These are phyloP conservation scores for Podabrus alpinus DNA, from an alignment of 2,888 invertebrate species.

Conservation along the genomic window DNA sequence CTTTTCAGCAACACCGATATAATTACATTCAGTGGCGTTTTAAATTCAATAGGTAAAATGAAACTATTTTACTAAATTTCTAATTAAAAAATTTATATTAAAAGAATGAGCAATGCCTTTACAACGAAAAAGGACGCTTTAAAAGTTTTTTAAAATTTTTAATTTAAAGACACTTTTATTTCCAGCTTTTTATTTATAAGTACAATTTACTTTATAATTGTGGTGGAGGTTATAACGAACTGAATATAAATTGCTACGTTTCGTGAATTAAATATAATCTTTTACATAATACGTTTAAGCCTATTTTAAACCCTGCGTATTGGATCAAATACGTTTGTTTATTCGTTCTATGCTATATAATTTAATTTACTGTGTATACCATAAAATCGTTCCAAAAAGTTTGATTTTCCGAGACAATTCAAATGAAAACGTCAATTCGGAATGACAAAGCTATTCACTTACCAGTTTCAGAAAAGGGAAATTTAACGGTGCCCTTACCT, in stretches of 20 bases:
- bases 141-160: not conserved
- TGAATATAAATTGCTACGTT: slow-evolving; percentile 3
- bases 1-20: too few relatives aligned
- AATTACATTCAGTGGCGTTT: too few relatives aligned
- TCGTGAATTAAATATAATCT: not conserved
- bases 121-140: not conserved
- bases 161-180: not conserved
- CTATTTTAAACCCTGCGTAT: not conserved
- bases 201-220: slow-evolving; percentile 5
- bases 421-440: not conserved
- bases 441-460: not conserved
- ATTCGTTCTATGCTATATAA: not conserved
- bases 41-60: too few relatives aligned
- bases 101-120: not conserved
- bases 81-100: not conserved
- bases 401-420: not conserved
- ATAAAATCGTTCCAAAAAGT: not conserved
- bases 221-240: not conserved
- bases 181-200: not conserved
- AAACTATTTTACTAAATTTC: not conserved
- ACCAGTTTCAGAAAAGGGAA: not conserved
- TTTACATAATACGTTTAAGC: not conserved
- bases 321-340: not conserved
- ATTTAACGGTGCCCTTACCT: not conserved
- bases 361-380: not conserved